phyloP scores from a whole-genome alignment of 2,888 invertebrate species.

The Fragum sueziense region DNA sequence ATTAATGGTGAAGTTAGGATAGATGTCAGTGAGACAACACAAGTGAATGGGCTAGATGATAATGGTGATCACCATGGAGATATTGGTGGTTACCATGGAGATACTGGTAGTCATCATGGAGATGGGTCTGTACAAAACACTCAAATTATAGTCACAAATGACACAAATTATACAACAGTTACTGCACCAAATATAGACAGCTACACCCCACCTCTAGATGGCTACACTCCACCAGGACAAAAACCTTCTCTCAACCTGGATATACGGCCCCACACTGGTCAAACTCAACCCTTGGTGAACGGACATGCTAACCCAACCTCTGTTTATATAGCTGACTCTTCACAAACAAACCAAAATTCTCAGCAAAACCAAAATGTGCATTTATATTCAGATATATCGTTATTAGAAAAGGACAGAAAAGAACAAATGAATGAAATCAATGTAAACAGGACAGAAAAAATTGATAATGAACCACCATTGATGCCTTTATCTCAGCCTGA shows the following conservation, averaged over 20 bases:
- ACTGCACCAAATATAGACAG: background rate
- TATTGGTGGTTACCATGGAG: no score
- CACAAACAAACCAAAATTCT: background rate
- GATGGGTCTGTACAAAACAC: conserved; percentile 25
- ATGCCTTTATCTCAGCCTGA: background rate
- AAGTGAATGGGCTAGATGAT: conserved; percentile 1
- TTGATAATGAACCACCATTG: background rate
- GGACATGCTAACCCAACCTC: conserved; percentile 13
- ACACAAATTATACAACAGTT: conserved; percentile 7
- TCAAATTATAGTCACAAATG: conserved; percentile 15
- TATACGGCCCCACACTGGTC: background rate
- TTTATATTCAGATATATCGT: background rate
- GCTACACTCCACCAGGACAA: background rate
- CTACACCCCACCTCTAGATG: background rate
- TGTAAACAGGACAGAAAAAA: background rate
- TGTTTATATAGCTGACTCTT: background rate
- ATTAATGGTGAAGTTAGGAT: background rate
- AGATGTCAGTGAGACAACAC: background rate
- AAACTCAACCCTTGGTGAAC: conserved; percentile 18
- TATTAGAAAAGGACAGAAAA: background rate
- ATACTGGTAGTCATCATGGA: no score
- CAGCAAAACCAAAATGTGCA: background rate
- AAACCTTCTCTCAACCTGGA: background rate
- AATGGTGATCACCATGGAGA: no score
- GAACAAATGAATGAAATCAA: background rate